phyloP scores from a whole-genome alignment of 2,888 invertebrate genomes.

The Sepioteuthis lessoniana region DNA sequence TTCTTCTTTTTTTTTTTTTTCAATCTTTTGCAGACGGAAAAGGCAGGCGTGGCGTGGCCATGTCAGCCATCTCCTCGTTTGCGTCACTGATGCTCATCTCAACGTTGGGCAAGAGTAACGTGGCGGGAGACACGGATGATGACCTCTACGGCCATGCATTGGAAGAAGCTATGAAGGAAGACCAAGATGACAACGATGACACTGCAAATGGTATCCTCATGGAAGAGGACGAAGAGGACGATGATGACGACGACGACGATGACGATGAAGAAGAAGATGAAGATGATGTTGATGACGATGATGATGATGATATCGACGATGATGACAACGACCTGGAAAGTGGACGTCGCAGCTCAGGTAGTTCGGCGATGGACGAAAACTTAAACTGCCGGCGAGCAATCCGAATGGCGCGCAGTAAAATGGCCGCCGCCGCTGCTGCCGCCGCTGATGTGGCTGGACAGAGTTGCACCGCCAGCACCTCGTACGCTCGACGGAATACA shows the following conservation, averaged over 20 bases:
- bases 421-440: conserved; percentile 36
- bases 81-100: conserved; percentile 65
- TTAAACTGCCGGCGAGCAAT: conserved; percentile 42
- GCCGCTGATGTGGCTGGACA: conserved; percentile 6
- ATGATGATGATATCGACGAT: conserved; percentile 50
- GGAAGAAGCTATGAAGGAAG: conserved; percentile 57
- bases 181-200: conserved; percentile 57
- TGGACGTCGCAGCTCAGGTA: conserved; percentile 40
- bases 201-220: conserved; percentile 54
- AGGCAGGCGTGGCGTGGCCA: conserved; percentile 60
- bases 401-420: conserved; percentile 23
- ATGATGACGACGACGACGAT: conserved; percentile 40
- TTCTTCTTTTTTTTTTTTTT: background rate
- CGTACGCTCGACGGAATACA: conserved; percentile 43
- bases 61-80: conserved; percentile 63
- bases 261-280: conserved; percentile 49
- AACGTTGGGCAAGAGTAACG: conserved; percentile 60
- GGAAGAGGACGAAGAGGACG: conserved; percentile 51
- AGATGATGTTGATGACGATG: conserved; percentile 52
- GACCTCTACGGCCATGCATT: conserved; percentile 59
- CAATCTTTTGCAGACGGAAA: conserved; percentile 59
- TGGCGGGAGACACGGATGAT: conserved; percentile 53
- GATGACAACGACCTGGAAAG: conserved; percentile 39
- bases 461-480: conserved; percentile 37
- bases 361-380: conserved; percentile 39